These are phyloP conservation scores for Holacanthella duospinosa DNA, from an alignment of 2,888 invertebrate genomes.

Conservation along the genomic window DNA sequence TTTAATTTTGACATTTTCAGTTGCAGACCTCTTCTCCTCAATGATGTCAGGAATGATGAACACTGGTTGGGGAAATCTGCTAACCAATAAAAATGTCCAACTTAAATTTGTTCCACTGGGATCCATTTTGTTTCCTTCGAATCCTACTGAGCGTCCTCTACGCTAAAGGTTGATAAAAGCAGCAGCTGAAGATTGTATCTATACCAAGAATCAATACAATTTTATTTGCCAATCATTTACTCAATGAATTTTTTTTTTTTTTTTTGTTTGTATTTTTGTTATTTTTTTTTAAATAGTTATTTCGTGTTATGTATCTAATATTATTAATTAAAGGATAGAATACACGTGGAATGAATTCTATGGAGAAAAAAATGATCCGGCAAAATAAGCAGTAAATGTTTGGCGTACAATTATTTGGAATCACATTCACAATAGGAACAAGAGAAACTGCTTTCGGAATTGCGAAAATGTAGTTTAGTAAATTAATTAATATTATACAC, in stretches of 20 bases:
- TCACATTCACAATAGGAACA: too few species aligned
- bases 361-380: too few species aligned
- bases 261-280: conserved; percentile 3
- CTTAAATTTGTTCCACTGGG: neutral
- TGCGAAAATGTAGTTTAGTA: too few species aligned
- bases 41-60: neutral
- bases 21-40: neutral
- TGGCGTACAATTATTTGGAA: too few species aligned
- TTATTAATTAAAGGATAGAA: too few species aligned
- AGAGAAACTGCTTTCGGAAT: too few species aligned
- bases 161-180: neutral
- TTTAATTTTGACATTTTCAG: neutral
- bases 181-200: neutral
- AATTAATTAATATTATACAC: too few species aligned
- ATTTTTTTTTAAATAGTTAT: too few species aligned
- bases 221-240: neutral
- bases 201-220: neutral
- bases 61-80: neutral
- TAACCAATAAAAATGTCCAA: neutral
- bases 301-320: too few species aligned
- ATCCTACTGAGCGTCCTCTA: neutral
- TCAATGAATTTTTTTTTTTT: neutral
- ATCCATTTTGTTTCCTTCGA: neutral
- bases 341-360: too few species aligned
- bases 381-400: too few species aligned